Conservation (phyloP, 2,113 vertebrate species). For the Odocoileus virginianus region DNA sequence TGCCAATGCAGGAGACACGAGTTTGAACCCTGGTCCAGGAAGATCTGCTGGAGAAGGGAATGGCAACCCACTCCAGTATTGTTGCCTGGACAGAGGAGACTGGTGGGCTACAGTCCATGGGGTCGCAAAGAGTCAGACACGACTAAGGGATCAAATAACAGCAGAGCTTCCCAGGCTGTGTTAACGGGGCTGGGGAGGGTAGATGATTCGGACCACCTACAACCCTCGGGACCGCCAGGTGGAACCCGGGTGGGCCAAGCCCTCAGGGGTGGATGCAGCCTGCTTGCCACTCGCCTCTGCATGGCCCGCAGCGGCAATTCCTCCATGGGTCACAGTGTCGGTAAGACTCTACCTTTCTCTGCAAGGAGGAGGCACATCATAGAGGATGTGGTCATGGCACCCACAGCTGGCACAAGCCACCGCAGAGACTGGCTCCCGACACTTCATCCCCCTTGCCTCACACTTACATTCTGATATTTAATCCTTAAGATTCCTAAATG, state of each 20-base stretch:
- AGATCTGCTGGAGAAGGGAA: background rate
- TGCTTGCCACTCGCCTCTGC: background rate
- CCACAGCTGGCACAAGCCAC: background rate
- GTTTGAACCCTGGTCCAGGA: background rate
- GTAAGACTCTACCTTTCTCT: background rate
- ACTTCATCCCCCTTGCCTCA: background rate
- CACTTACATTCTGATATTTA: background rate
- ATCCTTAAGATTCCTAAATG: background rate
- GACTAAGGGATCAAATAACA: background rate
- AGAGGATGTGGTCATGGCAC: background rate
- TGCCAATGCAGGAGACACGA: background rate
- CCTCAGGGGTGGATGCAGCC: background rate
- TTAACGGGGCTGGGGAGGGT: rapidly evolving
- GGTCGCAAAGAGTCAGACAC: background rate
- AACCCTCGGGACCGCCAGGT: background rate
- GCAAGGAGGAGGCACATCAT: background rate
- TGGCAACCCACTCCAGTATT: background rate
- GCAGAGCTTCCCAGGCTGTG: background rate
- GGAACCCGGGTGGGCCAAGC: background rate
- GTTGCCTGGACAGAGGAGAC: background rate
- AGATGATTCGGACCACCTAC: background rate
- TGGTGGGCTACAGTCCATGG: background rate
- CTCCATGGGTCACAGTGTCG: background rate
- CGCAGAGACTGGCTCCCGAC: rapidly evolving
- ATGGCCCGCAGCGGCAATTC: background rate